phyloP scores from a whole-genome alignment of 2,113 vertebrate genomes.

The Buteo buteo region DNA sequence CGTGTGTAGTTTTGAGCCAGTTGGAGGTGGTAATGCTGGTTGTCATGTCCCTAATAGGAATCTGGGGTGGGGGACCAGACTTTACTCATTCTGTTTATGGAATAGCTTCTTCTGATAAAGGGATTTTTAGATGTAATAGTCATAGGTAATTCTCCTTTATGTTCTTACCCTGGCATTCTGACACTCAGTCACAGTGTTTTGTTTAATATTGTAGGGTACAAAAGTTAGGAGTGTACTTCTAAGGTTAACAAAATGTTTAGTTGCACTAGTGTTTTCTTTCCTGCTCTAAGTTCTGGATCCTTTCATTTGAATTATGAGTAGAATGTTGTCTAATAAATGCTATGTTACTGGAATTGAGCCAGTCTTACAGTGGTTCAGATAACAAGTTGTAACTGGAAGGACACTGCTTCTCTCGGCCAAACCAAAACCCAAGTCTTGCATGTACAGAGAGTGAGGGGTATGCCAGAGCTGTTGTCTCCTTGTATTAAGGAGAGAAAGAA shows the following conservation, averaged over 20 bases:
- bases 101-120: not conserved
- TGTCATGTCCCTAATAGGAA: not conserved
- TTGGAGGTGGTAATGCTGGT: not conserved
- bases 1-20: not conserved
- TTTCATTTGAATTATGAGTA: not conserved
- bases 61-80: not conserved
- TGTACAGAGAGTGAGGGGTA: not conserved
- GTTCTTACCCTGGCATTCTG: not conserved
- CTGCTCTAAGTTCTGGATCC: not conserved
- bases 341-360: not conserved
- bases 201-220: not conserved
- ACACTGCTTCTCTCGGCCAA: not conserved
- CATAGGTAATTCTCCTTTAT: not conserved
- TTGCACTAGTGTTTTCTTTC: not conserved
- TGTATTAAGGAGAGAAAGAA: not conserved
- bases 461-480: not conserved
- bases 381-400: not conserved
- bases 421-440: not conserved
- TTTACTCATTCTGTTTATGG: not conserved
- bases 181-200: not conserved
- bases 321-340: not conserved
- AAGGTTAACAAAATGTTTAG: not conserved
- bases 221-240: not conserved
- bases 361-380: not conserved
- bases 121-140: not conserved